Conservation (phyloP, 1,140 invertebrate genomes). For the Steinernema khuongi region DNA sequence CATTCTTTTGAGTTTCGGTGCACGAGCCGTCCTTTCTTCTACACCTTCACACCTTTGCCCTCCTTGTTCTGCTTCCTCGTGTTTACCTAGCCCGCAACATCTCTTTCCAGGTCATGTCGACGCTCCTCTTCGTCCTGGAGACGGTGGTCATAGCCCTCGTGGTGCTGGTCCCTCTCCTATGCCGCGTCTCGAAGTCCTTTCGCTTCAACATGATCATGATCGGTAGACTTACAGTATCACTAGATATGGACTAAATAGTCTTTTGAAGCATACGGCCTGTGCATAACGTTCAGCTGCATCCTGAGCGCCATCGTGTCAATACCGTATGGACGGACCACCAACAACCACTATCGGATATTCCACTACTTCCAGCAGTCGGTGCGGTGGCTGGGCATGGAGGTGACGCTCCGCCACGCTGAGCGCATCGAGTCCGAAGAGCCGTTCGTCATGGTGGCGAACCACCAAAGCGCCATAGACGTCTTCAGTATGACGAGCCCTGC, state of each 20-base stretch:
- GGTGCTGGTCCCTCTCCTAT: background rate
- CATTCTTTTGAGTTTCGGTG: no score
- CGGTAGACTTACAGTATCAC: no score
- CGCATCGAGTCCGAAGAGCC: slow-evolving; percentile 18
- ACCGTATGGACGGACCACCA: slow-evolving; percentile 26
- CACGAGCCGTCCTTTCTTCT: no score
- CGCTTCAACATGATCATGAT: background rate
- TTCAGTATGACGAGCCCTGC: slow-evolving; percentile 20
- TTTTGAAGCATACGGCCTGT: background rate
- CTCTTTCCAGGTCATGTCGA: background rate
- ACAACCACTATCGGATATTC: slow-evolving; percentile 38
- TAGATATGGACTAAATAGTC: no score
- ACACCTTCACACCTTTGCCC: no score
- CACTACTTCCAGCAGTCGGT: slow-evolving; percentile 28
- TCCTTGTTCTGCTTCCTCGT: no score
- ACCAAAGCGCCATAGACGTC: slow-evolving; percentile 36
- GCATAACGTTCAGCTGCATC: background rate
- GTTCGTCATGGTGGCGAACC: slow-evolving; percentile 33
- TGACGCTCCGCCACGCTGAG: slow-evolving; percentile 22
- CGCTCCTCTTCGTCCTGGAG: background rate
- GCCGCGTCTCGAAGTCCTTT: background rate
- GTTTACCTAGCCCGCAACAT: no score
- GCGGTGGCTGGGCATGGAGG: slow-evolving; percentile 18
- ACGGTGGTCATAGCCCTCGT: background rate
- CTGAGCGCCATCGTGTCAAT: slow-evolving; percentile 12